A percentile compares a stretch with the other conserved stretches of the same genome.
Conservation (phyloP, 92 coral and sea anemone species). For the Porites divaricata region DNA sequence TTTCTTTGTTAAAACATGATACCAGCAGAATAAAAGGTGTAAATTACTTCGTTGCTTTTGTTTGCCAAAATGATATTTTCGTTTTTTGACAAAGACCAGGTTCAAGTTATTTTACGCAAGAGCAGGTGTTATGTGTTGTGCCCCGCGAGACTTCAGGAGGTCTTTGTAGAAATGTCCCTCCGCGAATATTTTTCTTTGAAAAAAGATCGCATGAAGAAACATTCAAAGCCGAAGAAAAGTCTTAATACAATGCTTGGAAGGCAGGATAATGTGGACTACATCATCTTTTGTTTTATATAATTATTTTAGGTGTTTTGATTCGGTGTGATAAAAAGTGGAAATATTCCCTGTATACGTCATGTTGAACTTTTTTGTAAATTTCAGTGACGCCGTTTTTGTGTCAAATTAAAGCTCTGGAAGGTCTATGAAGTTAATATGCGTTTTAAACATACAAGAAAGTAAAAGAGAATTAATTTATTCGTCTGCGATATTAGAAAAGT, state of each 20-base stretch:
- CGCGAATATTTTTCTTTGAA: not conserved
- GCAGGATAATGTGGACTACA: too few relatives aligned
- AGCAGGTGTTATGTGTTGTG: not conserved
- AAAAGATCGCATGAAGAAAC: not conserved
- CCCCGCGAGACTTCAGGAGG: not conserved
- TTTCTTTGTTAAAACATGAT: not conserved
- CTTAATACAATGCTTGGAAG: too few relatives aligned
- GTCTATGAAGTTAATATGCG: constrained; percentile 21
- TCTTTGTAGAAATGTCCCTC: not conserved
- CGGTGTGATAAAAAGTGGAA: not conserved
- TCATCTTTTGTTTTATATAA: too few relatives aligned
- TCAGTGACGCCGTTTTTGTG: too few relatives aligned
- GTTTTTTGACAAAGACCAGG: not conserved
- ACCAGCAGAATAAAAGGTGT: not conserved
- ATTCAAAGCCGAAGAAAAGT: not conserved
- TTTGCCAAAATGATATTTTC: not conserved
- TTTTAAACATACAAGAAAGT: not conserved
- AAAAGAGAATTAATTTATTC: not conserved
- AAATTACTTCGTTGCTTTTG: not conserved
- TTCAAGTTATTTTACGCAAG: not conserved
- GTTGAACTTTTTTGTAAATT: not conserved
- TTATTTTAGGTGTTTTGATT: too few relatives aligned
- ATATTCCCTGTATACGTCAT: not conserved
- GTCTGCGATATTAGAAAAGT: too few relatives aligned
- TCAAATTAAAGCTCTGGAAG: not conserved